Base-by-base conservation (phyloP, 2,888 invertebrate species). In the Catocala fraxini region DNA sequence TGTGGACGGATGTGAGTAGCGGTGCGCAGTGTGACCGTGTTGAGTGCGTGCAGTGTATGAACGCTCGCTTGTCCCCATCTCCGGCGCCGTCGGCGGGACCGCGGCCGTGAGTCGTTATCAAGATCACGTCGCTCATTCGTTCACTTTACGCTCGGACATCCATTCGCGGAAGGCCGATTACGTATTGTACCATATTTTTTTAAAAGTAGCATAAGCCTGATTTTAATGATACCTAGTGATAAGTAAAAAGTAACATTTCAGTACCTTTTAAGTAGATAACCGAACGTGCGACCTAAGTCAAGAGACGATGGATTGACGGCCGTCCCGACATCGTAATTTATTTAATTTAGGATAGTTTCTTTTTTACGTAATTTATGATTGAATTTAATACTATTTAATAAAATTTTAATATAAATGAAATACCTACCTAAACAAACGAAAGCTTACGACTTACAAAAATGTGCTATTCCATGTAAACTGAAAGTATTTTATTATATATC, bases 301-400 rank as follows among this genome's bases (percentile, higher is more conserved):
- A 89, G 89, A 88, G 89, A 90, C 92, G 92, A 91, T 93, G 90
- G 87, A 91, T 90, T 89, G 89, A 92, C 93, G 93, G 93, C 93
- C 92, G 93, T 93, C 93, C 94, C 94, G 90, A 91, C 89, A 92
- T 92, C 93, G 93, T 94, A 93, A 93, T 93, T 94, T 93, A 93
- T 94, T 94, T 86, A 89, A 89, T 84, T 85, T 93, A 93, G 92
- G 57, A 68, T 90, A 92, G 87, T 86, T 88, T 86, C 83, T 84
- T 90, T 89, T 91, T 88, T 88, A 91, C 84, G 82, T 92, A 89
- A 93, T 91, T 93, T 93, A 93, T 93, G 87, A 84, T 88, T 84
- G 86, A 89, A 87, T 86, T 69, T 89, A 89, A 89, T 90, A 82
- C 83, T 92, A 90, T 91, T 89, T 89, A 89, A 91, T 89, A 85